Conservation (phyloP, 2,888 invertebrate species). For the Caenorhabditis imperialis region DNA sequence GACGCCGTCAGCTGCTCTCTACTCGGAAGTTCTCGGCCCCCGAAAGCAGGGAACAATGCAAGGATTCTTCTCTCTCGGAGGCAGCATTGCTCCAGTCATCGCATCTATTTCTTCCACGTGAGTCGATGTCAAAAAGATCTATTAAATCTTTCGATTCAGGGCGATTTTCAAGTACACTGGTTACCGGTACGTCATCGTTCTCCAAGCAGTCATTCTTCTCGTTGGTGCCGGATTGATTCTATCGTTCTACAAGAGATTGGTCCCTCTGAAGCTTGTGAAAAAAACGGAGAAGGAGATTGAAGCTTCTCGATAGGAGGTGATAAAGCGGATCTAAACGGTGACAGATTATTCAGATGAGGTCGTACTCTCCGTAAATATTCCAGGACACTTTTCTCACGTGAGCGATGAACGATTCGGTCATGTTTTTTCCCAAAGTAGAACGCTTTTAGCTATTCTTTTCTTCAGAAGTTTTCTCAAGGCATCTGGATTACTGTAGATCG, state of each 20-base stretch:
- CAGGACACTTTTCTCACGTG: not conserved
- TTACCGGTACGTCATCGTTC: slow-evolving; percentile 38
- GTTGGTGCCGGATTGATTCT: slow-evolving; percentile 42
- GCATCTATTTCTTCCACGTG: slow-evolving; percentile 42
- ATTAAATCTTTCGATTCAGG: slow-evolving; percentile 15
- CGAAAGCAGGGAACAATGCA: slow-evolving; percentile 58
- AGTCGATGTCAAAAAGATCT: not conserved
- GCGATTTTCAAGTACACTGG: slow-evolving; percentile 48
- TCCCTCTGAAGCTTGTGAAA: slow-evolving; percentile 37
- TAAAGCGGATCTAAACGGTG: no score
- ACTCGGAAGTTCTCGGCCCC: slow-evolving; percentile 51
- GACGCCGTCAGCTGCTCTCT: slow-evolving; percentile 38
- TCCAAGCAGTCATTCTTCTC: slow-evolving; percentile 32
- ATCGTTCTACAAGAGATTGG: slow-evolving; percentile 37
- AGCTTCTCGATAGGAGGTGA: no score
- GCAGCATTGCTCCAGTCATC: slow-evolving; percentile 48
- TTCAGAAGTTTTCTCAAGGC: no score
- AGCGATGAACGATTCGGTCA: no score
- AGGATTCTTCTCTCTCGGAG: slow-evolving; percentile 42
- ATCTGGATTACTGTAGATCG: no score
- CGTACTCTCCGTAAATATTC: not conserved
- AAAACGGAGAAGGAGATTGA: slow-evolving; percentile 9
- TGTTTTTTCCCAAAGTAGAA: no score
- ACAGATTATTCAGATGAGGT: slow-evolving; percentile 37
- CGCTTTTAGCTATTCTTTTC: no score